These are phyloP conservation scores for Serranus cabrilla DNA, from an alignment of 2,797 vertebrate species.

Conservation along the genomic window DNA sequence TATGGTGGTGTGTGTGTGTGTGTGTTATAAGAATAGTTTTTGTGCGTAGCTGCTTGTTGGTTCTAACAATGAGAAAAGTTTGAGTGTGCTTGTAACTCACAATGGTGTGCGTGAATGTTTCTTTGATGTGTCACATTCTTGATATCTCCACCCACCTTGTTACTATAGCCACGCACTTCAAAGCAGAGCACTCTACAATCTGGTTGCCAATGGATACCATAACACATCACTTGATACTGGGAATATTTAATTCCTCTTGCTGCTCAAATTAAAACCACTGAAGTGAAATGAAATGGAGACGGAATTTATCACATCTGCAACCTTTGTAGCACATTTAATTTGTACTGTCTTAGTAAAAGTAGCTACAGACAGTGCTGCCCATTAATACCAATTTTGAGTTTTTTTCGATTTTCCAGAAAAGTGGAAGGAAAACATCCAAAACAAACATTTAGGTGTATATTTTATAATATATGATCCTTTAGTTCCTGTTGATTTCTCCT, in stretches of 20 bases:
- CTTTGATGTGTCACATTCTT: conserved; percentile 60
- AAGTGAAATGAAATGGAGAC: conserved; percentile 24
- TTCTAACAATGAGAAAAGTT: conserved; percentile 9
- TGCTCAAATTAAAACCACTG: conserved; percentile 38
- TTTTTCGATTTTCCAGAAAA: too few species aligned
- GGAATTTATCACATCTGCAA: conserved; percentile 7
- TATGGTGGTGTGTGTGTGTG: not conserved
- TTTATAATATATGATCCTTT: too few species aligned
- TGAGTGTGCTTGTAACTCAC: conserved; percentile 5
- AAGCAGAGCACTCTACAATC: conserved; percentile 38
- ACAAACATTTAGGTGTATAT: too few species aligned
- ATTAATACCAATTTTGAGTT: not conserved
- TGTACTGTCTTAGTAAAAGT: not conserved
- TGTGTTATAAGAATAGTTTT: conserved; percentile 4
- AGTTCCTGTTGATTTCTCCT: too few species aligned
- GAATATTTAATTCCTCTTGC: conserved; percentile 43
- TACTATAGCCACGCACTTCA: conserved; percentile 63
- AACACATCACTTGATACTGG: conserved; percentile 42
- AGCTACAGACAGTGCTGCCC: not conserved
- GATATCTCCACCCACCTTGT: conserved; percentile 41
- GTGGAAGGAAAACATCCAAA: too few species aligned
- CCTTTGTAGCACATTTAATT: conserved; percentile 22
- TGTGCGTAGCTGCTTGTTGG: not conserved
- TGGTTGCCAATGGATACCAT: conserved; percentile 68
- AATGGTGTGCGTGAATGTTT: conserved; percentile 12